phyloP scores from a whole-genome alignment of 2,888 invertebrate species.

The Clostera curtula region DNA sequence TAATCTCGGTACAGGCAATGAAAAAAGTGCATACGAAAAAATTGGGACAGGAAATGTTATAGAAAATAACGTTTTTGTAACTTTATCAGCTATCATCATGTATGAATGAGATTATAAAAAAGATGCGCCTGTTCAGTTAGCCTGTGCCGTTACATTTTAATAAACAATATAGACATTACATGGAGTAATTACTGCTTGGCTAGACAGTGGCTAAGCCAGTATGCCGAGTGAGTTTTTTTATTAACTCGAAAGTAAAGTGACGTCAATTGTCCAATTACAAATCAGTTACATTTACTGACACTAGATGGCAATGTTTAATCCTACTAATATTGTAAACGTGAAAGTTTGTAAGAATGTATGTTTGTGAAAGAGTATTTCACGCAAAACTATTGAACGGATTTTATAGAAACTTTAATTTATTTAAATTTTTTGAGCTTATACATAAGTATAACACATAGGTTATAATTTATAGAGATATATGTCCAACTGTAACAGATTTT shows the following conservation, averaged over 20 bases:
- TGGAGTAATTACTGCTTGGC: constrained; percentile 19
- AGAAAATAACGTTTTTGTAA: constrained; percentile 13
- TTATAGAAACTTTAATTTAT: no score
- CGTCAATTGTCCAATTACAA: no score
- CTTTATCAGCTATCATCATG: constrained; percentile 20
- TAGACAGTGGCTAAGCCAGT: constrained; percentile 7
- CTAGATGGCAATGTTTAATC: no score
- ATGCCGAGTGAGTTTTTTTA: constrained; percentile 3
- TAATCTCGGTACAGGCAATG: background rate
- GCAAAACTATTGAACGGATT: no score
- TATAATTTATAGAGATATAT: no score
- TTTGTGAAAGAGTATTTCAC: no score
- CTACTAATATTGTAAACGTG: no score
- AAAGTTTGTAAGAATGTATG: no score
- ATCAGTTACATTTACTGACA: no score
- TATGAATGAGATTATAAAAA: constrained; percentile 13
- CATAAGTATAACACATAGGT: no score
- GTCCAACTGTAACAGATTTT: no score
- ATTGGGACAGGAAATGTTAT: constrained; percentile 6
- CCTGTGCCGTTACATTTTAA: constrained; percentile 24
- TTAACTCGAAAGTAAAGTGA: background rate
- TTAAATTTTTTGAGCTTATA: no score
- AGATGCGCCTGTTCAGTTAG: constrained; percentile 14
- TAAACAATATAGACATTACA: constrained; percentile 28
- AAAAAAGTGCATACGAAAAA: background rate